phyloP scores from a whole-genome alignment of 2,113 vertebrate species.

The Microcebus murinus region DNA sequence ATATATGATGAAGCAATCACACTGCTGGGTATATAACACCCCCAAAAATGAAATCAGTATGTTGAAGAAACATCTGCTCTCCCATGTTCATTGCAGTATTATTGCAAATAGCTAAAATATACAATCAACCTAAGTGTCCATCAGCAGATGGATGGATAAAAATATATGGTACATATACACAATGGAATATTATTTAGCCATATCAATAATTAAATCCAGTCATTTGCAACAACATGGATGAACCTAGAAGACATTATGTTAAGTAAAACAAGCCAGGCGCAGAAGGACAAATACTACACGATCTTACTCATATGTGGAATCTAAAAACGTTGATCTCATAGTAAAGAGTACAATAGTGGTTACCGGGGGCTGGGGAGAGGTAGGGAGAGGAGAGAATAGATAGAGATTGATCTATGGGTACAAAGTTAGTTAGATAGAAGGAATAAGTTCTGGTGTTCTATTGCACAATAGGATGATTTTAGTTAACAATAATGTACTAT shows the following conservation, averaged over 20 bases:
- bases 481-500: background rate
- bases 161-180: background rate
- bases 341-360: background rate
- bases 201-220: background rate
- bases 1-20: background rate
- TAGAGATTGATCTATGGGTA: background rate
- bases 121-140: background rate
- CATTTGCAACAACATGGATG: background rate
- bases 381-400: background rate
- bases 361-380: background rate
- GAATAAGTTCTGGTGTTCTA: background rate
- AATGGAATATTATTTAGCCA: background rate
- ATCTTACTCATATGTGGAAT: background rate
- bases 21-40: background rate
- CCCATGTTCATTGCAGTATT: background rate
- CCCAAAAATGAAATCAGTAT: background rate
- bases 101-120: background rate
- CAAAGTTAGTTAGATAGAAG: background rate
- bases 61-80: background rate
- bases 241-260: background rate
- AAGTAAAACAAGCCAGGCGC: background rate
- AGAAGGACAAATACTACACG: background rate
- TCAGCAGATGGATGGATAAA: background rate
- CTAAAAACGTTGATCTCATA: background rate
- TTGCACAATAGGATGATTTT: background rate